Base-by-base conservation (phyloP, 2,797 vertebrate genomes). In the Chelmon rostratus region DNA sequence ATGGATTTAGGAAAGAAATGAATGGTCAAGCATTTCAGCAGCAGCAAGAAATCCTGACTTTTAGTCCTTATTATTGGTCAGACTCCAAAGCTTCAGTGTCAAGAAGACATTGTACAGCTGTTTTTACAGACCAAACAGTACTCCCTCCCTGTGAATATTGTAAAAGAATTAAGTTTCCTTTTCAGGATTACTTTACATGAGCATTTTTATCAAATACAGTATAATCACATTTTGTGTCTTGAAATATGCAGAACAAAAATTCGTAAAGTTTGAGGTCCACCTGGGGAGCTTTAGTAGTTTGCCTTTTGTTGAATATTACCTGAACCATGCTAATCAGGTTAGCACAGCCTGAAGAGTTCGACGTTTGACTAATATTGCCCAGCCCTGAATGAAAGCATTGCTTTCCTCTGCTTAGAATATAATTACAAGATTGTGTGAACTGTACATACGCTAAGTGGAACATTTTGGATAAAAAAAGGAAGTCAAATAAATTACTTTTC, bases 401-500 rank as follows among this genome's bases (percentile, higher is more conserved):
- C 15, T 18, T 37, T 50, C 33, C 25, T 63, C 42, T 47, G 23
- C 28, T 33, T 8, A 52, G 3, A 53, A 6, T n/a, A 65, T 8
- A 65, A 8, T 37, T 15, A 47, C 2, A 37, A 23, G 13, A 40
- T 12, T 54, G 4, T 23, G 37, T 52, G 57, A 35, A 46, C 8
- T 35, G 19, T 21, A 31, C 25, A 25, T 21, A 31, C 25, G n/a
- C 28, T 16, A n/a, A 75, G 8, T 47, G 33, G 13, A 33, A 40
- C 2, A 31, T 61, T 18, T 76, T 64, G 25, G 8, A 25, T 25
- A 3, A 16, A 25, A 44, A 47, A 18, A 35, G 10, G 10, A 40
- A 62, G 23, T 44, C 9, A 25, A 58, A 86, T 76, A 47, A 73
- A 76, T 80, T 58, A 65, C 47, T 78, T 82, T 81, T 69, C 78